phyloP scores from a whole-genome alignment of 2,797 vertebrate genomes.

The Falco cherrug region DNA sequence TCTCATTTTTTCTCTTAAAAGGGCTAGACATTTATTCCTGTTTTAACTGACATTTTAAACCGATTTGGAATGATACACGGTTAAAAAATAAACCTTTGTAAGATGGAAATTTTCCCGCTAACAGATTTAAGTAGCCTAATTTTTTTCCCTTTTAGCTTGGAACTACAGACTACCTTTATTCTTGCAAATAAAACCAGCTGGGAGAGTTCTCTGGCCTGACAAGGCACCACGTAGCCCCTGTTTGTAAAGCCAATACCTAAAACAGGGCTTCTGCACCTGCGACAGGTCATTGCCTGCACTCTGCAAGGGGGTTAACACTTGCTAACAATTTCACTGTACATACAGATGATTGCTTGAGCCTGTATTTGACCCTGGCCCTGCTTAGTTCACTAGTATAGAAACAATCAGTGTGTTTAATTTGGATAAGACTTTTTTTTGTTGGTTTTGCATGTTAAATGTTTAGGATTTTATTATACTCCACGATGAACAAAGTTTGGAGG shows the following conservation, averaged over 20 bases:
- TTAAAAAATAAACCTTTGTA: constrained; percentile 24
- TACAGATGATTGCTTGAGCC: not conserved
- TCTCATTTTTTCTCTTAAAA: constrained; percentile 29
- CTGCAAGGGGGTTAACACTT: not conserved
- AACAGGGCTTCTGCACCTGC: not conserved
- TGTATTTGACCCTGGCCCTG: not conserved
- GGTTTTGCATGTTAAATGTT: not conserved
- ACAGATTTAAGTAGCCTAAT: not conserved
- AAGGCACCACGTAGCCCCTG: not conserved
- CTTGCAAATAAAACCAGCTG: not conserved
- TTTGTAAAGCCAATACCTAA: not conserved
- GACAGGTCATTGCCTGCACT: not conserved
- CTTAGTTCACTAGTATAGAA: not conserved
- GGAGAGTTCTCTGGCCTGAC: not conserved
- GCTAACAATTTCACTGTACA: not conserved
- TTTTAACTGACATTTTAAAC: constrained; percentile 42
- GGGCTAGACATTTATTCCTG: not conserved
- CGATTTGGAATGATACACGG: not conserved
- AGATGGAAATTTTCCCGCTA: constrained; percentile 23
- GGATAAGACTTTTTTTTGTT: not conserved
- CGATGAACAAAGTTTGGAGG: not conserved
- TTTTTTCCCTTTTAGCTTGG: not conserved
- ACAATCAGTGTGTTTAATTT: not conserved
- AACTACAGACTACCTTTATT: not conserved
- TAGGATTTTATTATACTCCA: not conserved